phyloP scores from a whole-genome alignment of 2,888 invertebrate species.

The Hartigia nigra region DNA sequence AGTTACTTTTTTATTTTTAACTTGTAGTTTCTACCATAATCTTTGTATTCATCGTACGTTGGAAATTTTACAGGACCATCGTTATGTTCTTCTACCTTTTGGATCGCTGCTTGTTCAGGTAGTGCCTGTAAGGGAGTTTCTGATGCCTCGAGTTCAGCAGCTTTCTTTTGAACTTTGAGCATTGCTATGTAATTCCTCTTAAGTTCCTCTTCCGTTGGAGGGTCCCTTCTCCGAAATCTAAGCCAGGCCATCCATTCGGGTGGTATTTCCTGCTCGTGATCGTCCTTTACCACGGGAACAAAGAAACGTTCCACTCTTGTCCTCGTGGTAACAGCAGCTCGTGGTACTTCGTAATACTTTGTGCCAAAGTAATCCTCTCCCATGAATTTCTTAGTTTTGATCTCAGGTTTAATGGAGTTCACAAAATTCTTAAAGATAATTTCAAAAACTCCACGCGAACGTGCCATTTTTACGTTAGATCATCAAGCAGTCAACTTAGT shows the following conservation, averaged over 20 bases:
- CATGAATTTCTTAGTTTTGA: slow-evolving; percentile 60
- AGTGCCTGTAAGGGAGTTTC: slow-evolving; percentile 30
- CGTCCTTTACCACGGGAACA: slow-evolving; percentile 73
- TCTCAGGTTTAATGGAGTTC: slow-evolving; percentile 70
- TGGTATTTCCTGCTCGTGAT: slow-evolving; percentile 80
- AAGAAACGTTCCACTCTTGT: slow-evolving; percentile 72
- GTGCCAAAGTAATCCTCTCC: slow-evolving; percentile 87
- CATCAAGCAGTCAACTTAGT: not conserved
- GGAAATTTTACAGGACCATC: slow-evolving; percentile 69
- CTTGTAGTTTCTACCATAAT: slow-evolving; percentile 30
- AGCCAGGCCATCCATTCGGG: slow-evolving; percentile 93
- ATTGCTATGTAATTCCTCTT: slow-evolving; percentile 77
- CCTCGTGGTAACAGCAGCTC: slow-evolving; percentile 74
- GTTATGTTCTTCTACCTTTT: slow-evolving; percentile 43
- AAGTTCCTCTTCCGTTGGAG: slow-evolving; percentile 79
- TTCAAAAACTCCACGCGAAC: slow-evolving; percentile 45
- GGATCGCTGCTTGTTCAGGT: slow-evolving; percentile 47
- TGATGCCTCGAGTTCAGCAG: slow-evolving; percentile 74
- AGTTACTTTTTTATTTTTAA: slow-evolving; percentile 10
- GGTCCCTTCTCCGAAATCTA: slow-evolving; percentile 71
- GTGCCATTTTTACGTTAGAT: slow-evolving; percentile 40
- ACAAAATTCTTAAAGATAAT: slow-evolving; percentile 73
- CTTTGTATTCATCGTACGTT: slow-evolving; percentile 73
- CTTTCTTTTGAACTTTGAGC: slow-evolving; percentile 80
- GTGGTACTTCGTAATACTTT: slow-evolving; percentile 82